A percentile compares a stretch with the other conserved stretches of the same genome.
Evolutionary conservation across 2,113 vertebrate species (phyloP).

Genomic region (Chrysemys picta): DNA sequence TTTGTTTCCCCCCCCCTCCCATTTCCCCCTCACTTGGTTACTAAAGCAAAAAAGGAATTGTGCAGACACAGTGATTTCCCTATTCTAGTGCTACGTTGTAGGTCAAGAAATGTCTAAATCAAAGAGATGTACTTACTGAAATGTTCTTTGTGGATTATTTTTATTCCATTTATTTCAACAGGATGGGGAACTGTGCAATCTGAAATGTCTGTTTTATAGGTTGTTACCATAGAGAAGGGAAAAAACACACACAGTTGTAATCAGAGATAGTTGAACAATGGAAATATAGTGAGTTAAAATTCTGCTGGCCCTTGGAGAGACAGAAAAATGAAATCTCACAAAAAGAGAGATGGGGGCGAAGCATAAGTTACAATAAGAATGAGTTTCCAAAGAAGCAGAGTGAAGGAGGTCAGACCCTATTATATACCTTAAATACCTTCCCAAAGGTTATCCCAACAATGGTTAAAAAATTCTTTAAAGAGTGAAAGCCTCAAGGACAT

Average conservation of each 20-base stretch:
- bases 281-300: not conserved
- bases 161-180: not conserved
- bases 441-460: not conserved
- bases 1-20: not conserved
- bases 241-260: not conserved
- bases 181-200: not conserved
- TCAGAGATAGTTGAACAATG: not conserved
- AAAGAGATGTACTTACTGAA: not conserved
- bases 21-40: not conserved
- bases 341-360: not conserved
- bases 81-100: not conserved
- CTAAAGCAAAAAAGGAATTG: not conserved
- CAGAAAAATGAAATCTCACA: not conserved
- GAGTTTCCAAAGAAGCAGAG: not conserved
- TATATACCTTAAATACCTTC: not conserved
- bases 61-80: accelerated
- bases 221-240: not conserved
- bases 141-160: not conserved
- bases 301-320: not conserved
- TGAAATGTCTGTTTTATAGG: not conserved
- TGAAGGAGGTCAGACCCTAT: not conserved
- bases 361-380: not conserved
- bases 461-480: not conserved
- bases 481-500: not conserved
- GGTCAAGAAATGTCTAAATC: not conserved